Base-by-base conservation (phyloP, 1,140 invertebrate genomes). In the Zophobas atratus region DNA sequence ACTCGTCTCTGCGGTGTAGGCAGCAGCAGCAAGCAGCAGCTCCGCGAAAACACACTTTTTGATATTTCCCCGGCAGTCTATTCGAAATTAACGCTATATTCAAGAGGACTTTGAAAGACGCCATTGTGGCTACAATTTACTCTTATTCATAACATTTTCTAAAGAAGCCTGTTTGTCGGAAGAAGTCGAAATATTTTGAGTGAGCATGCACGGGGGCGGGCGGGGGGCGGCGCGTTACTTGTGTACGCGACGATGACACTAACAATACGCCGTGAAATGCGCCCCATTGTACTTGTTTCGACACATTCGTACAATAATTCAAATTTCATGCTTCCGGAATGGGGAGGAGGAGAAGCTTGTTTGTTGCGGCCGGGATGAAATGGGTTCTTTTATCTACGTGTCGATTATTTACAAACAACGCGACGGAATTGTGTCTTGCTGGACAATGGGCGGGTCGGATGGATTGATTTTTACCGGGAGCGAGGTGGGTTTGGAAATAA, bases 131-230 rank as follows among this genome's bases (percentile, higher is more conserved):
- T 84, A 84, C 84, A 85, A 85, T 85, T 85, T 85, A 82, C 77
- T 82, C 84, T 84, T 84, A 85, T 85, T 85, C 84, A 85, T 84
- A 84, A 84, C 82, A 84, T 85, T 84, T 85, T 85, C 83, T 84
- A 84, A 84, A 84, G 84, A 81, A 84, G 83, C 82, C 82, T 80
- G 84, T 83, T 84, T 84, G 81, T 80, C 78, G 80, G 72, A 76
- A 79, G 75, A 81, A 80, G 80, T 84, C 81, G 81, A 84, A 84
- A 84, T 84, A 84, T 84, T 84, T 82, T 81, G 78, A 84, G 78
- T 79, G 80, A 55, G 72, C 79, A 79, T 75, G 73, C 78, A 82
- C 79, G 81, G 77, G 77, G 60, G 71, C 63, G 49, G 49, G 2
- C 2, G 4, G 49, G 49, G 2, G 43, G 8, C 43, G 3, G 43